Evolutionary conservation across 2,888 invertebrate species (phyloP), one percentile per base, ranked within the genome.

Genomic region (Lamellibrachia columna): DNA sequence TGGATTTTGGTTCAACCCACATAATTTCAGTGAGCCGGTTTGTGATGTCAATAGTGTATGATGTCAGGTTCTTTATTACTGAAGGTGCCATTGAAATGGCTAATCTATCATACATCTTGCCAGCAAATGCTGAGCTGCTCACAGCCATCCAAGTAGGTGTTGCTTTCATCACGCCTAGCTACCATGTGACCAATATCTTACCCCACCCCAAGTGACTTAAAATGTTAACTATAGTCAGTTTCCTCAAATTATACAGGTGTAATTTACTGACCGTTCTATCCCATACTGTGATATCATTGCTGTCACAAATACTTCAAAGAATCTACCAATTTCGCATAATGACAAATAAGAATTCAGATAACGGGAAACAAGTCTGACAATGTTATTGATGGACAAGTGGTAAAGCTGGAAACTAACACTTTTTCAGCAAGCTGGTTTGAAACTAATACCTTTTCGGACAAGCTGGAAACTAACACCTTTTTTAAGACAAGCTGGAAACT

Each of bases 91-190:
- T 40, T 75, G 75, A 75, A 75, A 75, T 75, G 11, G 22, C 22
- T 75, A 75, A 75, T 75, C 75, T 75, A 75, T 11, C 75, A n/a
- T 75, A 22, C n/a, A 75, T 75, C 75, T 75, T 75, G 75, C 75
- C n/a, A n/a, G 75, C 75, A 75, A 22, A 75, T n/a, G n/a, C 22
- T 75, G n/a, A 9, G 22, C 75, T 75, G 22, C 75, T 4, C n/a
- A 15, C 15, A 75, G 75, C 22, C 75, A 75, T 75, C 58, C 22
- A 75, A 75, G 75, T 75, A 75, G 75, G 22, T n/a, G 22, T 75
- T 22, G 75, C 75, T 6, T 6, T 15, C 22, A 75, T 75, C 75
- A 75, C 11, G 15, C 15, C 75, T 15, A 6, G 15, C 15, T 75
- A 75, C 11, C 60, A 60, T 22, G 22, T 75, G 75, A 75, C 75